Base-by-base conservation (phyloP, 92 coral and sea anemone species). In the Porites cylindrica region DNA sequence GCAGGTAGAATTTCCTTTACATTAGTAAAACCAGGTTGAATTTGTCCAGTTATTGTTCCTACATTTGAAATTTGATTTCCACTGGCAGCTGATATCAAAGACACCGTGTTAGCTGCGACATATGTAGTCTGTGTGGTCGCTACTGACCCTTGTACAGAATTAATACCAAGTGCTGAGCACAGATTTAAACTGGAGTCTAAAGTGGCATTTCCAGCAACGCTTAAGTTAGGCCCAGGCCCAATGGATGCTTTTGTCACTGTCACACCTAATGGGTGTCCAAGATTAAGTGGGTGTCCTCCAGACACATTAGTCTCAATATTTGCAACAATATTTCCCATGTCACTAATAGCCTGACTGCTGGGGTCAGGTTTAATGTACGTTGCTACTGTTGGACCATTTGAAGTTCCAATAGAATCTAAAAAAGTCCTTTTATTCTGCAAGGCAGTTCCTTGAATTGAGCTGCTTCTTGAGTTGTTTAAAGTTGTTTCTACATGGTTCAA, bases 341-440 rank as follows among this genome's bases (percentile, higher is more conserved):
- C 98, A 72, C 96, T 95, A 8, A 95, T 93, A 16, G 98, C 98
- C 80, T 95, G 98, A 88, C 96, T 93, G 61, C 98, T 95, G 7
- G 96, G 96, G 72, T 95, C 98, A 82, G 97, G 97, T 77, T 91
- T 89, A 24, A 94, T 73, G 64, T 88, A 95, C 3, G 88, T 86
- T 53, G 92, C 76, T 4, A 81, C 59, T 13, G 82, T 63, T 60
- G 81, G 74, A 26, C 89, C 86, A 26, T 81, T 83, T 51, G 79
- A 70, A 52, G 82, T 52, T 50, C 95, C 59, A 43, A 91, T 92
- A 8, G 94, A 77, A 66, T 95, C 98, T 58, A 83, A 79, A 29
- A 85, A 83, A 19, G 91, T 82, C 70, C 85, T 93, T 81, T 95
- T 95, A 70, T 84, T 90, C 51, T 93, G 92, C 17, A 74, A 61